phyloP scores from a whole-genome alignment of 1,140 invertebrate species.

The Zophobas atratus region DNA sequence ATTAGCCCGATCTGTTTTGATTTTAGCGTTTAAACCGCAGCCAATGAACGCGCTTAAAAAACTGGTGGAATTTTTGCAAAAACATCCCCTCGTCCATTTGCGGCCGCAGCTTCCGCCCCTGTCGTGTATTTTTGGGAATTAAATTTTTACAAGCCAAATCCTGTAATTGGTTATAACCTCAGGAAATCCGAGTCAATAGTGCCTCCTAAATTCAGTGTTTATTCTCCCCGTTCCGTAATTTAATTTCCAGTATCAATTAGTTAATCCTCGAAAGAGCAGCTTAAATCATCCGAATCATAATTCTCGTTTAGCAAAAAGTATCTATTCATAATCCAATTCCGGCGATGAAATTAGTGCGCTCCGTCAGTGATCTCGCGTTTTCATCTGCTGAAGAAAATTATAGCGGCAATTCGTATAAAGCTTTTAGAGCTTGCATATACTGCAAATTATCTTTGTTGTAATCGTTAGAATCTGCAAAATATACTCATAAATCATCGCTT shows the following conservation, averaged over 20 bases:
- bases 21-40: no score
- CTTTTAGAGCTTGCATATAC: conserved; percentile 25
- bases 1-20: no score
- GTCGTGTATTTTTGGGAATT: neutral
- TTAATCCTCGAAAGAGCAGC: neutral
- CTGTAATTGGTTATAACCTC: conserved; percentile 8
- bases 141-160: neutral
- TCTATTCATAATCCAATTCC: conserved; percentile 6
- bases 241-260: conserved; percentile 9
- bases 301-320: conserved; percentile 7
- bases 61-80: no score
- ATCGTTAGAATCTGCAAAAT: conserved; percentile 40
- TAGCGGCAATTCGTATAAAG: conserved; percentile 14
- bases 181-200: conserved; percentile 3
- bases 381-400: conserved; percentile 20
- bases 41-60: no score
- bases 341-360: conserved; percentile 4
- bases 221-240: neutral
- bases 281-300: neutral
- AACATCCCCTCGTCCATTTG: neutral
- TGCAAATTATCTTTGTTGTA: conserved; percentile 25
- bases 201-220: neutral
- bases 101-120: neutral
- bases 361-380: neutral
- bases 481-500: conserved; percentile 6